phyloP scores from a whole-genome alignment of 2,113 vertebrate genomes.

The Pseudopodoces humilis region DNA sequence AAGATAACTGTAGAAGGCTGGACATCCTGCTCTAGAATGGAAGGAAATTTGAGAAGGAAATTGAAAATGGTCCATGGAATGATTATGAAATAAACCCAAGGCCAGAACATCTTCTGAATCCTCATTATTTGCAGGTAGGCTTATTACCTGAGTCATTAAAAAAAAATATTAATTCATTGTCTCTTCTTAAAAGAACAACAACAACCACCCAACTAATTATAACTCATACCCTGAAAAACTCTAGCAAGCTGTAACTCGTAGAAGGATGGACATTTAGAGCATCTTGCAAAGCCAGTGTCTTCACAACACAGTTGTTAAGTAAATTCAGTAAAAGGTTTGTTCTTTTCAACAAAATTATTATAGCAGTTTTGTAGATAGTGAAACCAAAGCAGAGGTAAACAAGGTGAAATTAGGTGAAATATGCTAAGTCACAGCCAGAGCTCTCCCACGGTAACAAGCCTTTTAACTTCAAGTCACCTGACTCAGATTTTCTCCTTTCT shows the following conservation, averaged over 20 bases:
- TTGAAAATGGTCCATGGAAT: neutral
- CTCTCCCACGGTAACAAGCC: neutral
- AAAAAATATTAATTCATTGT: neutral
- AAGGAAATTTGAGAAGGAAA: neutral
- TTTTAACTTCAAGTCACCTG: neutral
- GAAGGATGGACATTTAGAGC: neutral
- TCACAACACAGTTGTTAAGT: neutral
- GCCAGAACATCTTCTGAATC: neutral
- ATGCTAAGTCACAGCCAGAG: neutral
- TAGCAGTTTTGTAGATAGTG: neutral
- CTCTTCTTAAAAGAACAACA: neutral
- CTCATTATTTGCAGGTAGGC: accelerated
- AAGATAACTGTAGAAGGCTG: neutral
- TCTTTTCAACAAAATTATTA: neutral
- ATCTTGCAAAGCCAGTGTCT: neutral
- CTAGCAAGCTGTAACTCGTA: neutral
- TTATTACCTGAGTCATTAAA: neutral
- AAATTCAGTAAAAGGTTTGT: neutral
- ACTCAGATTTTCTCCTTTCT: neutral
- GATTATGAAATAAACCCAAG: neutral
- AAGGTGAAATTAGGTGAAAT: neutral
- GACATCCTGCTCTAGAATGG: neutral
- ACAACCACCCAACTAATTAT: neutral
- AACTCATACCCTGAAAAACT: neutral
- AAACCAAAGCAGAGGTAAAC: neutral